Percentiles rank a stretch among this genome's conserved stretches.
Evolutionary conservation across 2,797 vertebrate genomes (phyloP).

Genomic region (Chanos chanos): DNA sequence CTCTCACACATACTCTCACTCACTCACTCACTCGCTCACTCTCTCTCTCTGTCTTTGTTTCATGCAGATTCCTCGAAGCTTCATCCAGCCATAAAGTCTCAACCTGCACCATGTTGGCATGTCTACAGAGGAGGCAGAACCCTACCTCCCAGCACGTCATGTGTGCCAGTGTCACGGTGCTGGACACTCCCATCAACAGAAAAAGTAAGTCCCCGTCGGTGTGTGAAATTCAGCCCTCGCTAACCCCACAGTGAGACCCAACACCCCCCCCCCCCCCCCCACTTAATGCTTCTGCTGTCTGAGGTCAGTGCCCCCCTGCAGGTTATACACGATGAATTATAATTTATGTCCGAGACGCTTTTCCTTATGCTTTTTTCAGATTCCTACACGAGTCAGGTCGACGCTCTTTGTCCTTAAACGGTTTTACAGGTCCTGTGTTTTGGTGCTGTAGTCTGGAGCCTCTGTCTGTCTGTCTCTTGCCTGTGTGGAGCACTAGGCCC

Average conservation of each 20-base stretch:
- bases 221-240: no score
- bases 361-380: no score
- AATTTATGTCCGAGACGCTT: no score
- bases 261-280: no score
- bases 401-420: no score
- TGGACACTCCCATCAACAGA: conserved; percentile 68
- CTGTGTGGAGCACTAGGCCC: conserved; percentile 20
- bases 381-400: no score
- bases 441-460: conserved; percentile 28
- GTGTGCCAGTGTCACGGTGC: conserved; percentile 81
- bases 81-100: conserved; percentile 48
- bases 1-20: no score
- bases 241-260: no score
- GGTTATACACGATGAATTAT: no score
- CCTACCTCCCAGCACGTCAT: conserved; percentile 81
- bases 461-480: conserved; percentile 19
- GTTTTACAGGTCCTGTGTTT: conserved; percentile 17
- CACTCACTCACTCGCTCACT: not conserved
- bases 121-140: conserved; percentile 91
- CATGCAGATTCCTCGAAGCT: conserved; percentile 62
- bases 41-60: conserved; percentile 4
- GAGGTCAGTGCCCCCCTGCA: no score
- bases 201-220: conserved; percentile 60
- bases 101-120: conserved; percentile 88
- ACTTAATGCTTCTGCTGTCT: no score